phyloP scores from a whole-genome alignment of 2,113 vertebrate genomes.

The Lipotes vexillifer region DNA sequence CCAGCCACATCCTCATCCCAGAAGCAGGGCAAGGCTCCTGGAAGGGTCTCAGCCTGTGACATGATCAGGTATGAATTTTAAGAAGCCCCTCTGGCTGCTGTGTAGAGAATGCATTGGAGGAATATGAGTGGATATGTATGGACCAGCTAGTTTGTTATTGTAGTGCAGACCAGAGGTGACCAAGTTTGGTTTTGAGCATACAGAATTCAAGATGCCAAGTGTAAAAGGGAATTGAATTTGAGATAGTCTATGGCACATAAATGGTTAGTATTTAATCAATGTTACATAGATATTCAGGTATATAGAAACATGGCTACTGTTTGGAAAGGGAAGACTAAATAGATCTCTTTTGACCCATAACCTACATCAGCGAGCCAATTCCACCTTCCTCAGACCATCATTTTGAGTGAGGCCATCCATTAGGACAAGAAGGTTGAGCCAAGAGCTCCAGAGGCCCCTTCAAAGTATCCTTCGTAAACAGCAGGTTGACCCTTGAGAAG shows the following conservation, averaged over 20 bases:
- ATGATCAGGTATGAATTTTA: neutral
- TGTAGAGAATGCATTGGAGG: neutral
- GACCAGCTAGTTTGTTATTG: neutral
- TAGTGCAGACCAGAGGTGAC: neutral
- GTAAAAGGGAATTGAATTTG: constrained; percentile 1
- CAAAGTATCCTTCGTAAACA: neutral
- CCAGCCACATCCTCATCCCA: neutral
- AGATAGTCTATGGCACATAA: neutral
- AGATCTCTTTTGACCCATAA: neutral
- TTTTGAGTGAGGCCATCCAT: neutral
- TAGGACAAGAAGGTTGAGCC: neutral
- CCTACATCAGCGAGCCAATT: neutral
- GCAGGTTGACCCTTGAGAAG: neutral
- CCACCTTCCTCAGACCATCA: neutral
- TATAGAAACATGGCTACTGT: neutral
- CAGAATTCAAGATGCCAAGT: neutral
- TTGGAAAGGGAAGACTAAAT: neutral
- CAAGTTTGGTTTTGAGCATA: neutral
- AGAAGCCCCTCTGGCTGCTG: neutral
- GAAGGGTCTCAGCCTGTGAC: neutral
- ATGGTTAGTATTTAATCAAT: neutral
- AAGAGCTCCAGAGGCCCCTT: neutral
- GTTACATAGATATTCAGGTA: neutral
- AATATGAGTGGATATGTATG: neutral
- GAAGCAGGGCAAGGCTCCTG: neutral